Percentiles rank a stretch among this genome's conserved stretches.
phyloP scores from a whole-genome alignment of 2,113 vertebrate genomes.

The Scomber scombrus region DNA sequence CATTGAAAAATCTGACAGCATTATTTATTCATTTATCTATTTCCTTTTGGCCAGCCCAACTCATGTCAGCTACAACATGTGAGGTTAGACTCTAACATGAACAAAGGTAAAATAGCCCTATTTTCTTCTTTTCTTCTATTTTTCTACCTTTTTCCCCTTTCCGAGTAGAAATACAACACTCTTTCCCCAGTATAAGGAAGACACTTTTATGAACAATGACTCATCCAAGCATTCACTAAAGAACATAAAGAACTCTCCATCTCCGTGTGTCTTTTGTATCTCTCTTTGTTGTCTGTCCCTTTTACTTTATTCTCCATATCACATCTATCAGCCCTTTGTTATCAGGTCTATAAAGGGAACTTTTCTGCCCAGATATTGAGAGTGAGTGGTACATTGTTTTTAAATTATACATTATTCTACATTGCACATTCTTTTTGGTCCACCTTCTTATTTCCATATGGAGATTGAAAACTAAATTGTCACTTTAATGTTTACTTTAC shows the following conservation, averaged over 20 bases:
- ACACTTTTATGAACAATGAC: slow-evolving; percentile 59
- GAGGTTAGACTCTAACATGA: slow-evolving; percentile 18
- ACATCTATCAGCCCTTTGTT: slow-evolving; percentile 59
- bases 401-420: slow-evolving; percentile 32
- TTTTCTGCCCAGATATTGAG: background rate
- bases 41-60: slow-evolving; percentile 7
- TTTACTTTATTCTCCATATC: slow-evolving; percentile 49
- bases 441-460: slow-evolving; percentile 10
- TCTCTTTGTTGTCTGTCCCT: slow-evolving; percentile 36
- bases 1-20: slow-evolving; percentile 30
- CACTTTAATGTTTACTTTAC: slow-evolving; percentile 11
- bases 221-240: slow-evolving; percentile 37
- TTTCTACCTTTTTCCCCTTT: slow-evolving; percentile 2
- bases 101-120: slow-evolving; percentile 40
- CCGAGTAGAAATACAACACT: background rate
- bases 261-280: slow-evolving; percentile 30
- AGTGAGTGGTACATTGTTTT: slow-evolving; percentile 22
- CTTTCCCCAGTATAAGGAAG: slow-evolving; percentile 40
- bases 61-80: slow-evolving; percentile 5
- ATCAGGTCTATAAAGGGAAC: slow-evolving; percentile 21
- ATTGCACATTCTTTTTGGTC: background rate
- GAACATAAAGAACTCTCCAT: slow-evolving; percentile 51
- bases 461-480: slow-evolving; percentile 39
- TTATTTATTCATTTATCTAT: slow-evolving; percentile 54
- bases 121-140: background rate